Evolutionary conservation across 2,888 invertebrate genomes (phyloP), one percentile per base, ranked within the genome.

Genomic region (Camptogramma bilineatum): DNA sequence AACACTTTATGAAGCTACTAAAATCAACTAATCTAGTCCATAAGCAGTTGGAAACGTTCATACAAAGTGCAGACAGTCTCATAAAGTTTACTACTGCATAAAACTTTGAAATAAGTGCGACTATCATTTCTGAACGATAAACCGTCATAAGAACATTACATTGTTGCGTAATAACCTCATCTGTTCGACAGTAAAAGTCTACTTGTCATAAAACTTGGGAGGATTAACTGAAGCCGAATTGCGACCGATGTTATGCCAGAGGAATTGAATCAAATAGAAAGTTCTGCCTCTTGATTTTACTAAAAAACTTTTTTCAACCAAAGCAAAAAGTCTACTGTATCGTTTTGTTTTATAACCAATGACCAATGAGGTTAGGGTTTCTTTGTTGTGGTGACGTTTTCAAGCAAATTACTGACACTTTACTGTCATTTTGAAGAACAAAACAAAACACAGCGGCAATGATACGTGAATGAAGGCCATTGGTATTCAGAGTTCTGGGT

Each of bases 111-210:
- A 69, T 69, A 69, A 73, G 66, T 71, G 68, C 69, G 63, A 64
- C 66, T 71, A 73, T 73, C 71, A 69, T 71, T 71, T 66, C 68
- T 54, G 59, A 52, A 55, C 72, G 50, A 71, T 73, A 69, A 73
- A 69, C 51, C 63, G 64, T 44, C 64, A 53, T 60, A 51, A 64
- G 34, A 52, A 63, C 60, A 57, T 59, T 69, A 73, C 72, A 69
- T 60, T 71, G 72, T 73, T 62, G 54, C 61, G 68, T 69, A 68
- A 73, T 71, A 66, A 59, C 66, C 69, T 68, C 67, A 72, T 72
- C 68, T 68, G 68, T 66, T 64, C 60, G 39, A 42, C 66, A 52
- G 62, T 72, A 72, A 71, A 69, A 65, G 69, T 70, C 68, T 66
- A 66, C 64, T 53, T 61, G 63, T 56, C 50, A 59, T 71, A 61